These are phyloP conservation scores for Isaurus tuberculatus DNA, from an alignment of 92 coral and sea anemone genomes.

Conservation along the genomic window DNA sequence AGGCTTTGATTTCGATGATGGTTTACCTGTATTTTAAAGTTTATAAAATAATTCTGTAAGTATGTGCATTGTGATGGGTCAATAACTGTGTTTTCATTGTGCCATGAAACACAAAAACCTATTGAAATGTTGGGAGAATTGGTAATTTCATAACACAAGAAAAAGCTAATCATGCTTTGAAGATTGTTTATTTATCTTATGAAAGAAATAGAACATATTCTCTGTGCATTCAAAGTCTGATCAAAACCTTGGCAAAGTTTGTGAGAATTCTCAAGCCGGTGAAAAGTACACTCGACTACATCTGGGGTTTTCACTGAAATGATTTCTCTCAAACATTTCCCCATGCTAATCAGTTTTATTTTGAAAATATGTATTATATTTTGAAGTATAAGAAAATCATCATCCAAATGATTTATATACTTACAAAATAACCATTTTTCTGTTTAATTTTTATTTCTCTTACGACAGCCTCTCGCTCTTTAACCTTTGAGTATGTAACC, in stretches of 20 bases:
- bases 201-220: neutral
- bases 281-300: neutral
- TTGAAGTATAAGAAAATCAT: too few species aligned
- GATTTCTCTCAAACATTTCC: too few species aligned
- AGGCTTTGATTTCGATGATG: too few species aligned
- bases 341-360: too few species aligned
- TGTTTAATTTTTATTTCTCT: constrained; percentile 44
- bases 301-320: too few species aligned
- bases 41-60: too few species aligned
- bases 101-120: too few species aligned
- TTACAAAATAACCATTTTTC: constrained; percentile 48
- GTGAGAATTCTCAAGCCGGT: neutral
- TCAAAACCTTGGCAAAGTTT: neutral
- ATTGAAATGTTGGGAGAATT: neutral
- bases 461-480: constrained; percentile 51
- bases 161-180: neutral
- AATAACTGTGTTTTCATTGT: too few species aligned
- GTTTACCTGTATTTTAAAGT: too few species aligned
- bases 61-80: too few species aligned
- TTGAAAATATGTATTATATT: too few species aligned
- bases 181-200: neutral
- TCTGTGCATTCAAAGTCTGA: neutral
- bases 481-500: constrained; percentile 43
- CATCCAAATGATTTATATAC: neutral
- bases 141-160: neutral